Evolutionary conservation across 2,888 invertebrate genomes (phyloP), one percentile per base, ranked within the genome.

Genomic region (Kuschelorhynchus macadamiae): DNA sequence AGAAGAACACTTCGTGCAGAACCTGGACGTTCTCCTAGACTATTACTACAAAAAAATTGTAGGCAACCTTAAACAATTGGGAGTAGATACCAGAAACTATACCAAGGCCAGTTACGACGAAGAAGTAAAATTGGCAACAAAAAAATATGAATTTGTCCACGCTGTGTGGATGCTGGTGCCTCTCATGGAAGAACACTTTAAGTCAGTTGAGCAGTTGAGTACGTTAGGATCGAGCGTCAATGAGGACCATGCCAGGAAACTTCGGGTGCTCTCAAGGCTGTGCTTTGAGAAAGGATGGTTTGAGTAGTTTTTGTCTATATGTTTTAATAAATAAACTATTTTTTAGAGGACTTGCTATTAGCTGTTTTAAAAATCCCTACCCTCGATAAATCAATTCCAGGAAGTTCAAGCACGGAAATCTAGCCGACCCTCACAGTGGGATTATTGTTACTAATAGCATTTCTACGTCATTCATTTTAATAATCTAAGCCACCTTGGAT

Each of bases 141-240:
- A 41, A 36, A 33, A 70, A 11, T 20, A 42, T 12, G 61, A 70
- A 50, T 67, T 55, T 53, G 33, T 17, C 44, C 70, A 70, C 36
- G 18, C 30, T 9, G 14, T 70, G 33, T 66, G 62, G 57, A 70
- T 70, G 70, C 25, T 62, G 14, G 36, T 17, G 5, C 70, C 70
- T 3, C 41, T 70, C 11, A 50, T 70, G 53, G 9, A 67, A 4
- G 57, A 64, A 20, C 16, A 20, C 17, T 60, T 8, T 30, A 55
- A 14, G 16, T 14, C n/a, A n/a, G n/a, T n/a, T n/a, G n/a, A n/a
- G n/a, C n/a, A n/a, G n/a, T n/a, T n/a, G n/a, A n/a, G n/a, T n/a
- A n/a, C n/a, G n/a, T n/a, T n/a, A n/a, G n/a, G n/a, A n/a, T n/a
- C n/a, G n/a, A n/a, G n/a, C n/a, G 9, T 2, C 9, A 30, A 44